phyloP scores from a whole-genome alignment of 1,140 invertebrate genomes.

The Sycobia sp. region DNA sequence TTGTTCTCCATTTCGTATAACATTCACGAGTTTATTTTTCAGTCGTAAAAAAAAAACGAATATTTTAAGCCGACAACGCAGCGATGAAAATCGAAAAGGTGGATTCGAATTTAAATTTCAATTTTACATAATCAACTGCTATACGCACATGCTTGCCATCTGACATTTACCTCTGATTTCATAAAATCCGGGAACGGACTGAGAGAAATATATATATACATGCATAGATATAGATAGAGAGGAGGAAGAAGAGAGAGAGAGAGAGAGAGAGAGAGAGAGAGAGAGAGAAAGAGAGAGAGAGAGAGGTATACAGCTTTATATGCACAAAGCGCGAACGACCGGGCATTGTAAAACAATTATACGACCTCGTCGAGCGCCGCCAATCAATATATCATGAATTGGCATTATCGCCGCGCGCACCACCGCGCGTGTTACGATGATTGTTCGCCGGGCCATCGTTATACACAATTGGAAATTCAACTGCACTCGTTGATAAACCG shows the following conservation, averaged over 20 bases:
- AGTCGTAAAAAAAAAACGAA: too few relatives aligned
- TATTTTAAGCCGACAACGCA: too few relatives aligned
- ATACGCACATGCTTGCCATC: background rate
- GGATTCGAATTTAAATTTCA: conserved; percentile 1
- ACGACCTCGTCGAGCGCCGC: conserved; percentile 42
- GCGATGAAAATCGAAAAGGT: too few relatives aligned
- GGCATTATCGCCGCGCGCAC: conserved; percentile 49
- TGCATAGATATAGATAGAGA: background rate
- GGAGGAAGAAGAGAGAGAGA: too few relatives aligned
- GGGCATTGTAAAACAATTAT: conserved; percentile 56
- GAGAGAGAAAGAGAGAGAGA: background rate
- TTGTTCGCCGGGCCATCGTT: conserved; percentile 49
- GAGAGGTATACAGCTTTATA: background rate
- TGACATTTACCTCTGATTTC: too few relatives aligned
- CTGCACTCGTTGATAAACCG: conserved; percentile 41
- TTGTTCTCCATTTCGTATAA: too few relatives aligned
- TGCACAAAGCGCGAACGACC: conserved; percentile 35
- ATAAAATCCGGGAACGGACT: too few relatives aligned
- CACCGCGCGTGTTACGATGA: conserved; percentile 54
- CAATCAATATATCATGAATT: conserved; percentile 55
- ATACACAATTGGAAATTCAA: conserved; percentile 48
- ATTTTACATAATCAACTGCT: background rate
- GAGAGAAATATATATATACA: background rate
- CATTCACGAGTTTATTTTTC: too few relatives aligned
- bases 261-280: too few relatives aligned